A percentile compares a stretch with the other conserved stretches of the same genome.
Conservation (phyloP, 2,888 invertebrate species). For the Erpobdella octoculata region DNA sequence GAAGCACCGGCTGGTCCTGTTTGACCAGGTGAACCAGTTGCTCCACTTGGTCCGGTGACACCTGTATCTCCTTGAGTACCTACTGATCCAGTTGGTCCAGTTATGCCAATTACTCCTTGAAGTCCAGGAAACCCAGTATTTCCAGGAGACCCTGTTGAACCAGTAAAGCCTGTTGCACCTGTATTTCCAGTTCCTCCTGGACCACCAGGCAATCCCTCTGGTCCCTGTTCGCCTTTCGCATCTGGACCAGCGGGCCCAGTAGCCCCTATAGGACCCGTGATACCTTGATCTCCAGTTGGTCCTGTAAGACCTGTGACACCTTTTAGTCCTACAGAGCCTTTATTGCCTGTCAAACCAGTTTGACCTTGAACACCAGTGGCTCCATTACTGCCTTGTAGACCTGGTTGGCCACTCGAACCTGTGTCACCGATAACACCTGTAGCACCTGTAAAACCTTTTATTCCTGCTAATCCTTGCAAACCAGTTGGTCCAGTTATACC, state of each 20-base stretch:
- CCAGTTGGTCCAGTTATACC: constrained; percentile 18
- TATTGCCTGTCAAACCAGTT: no score
- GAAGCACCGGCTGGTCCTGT: constrained; percentile 14
- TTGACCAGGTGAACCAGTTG: constrained; percentile 6
- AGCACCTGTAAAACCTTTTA: background rate
- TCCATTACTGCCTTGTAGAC: background rate
- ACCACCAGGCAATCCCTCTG: constrained; percentile 3
- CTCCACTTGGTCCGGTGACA: constrained; percentile 8
- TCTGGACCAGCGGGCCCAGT: no score
- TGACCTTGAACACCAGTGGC: constrained; percentile 16
- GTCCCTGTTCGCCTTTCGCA: constrained; percentile 1
- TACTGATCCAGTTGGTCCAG: constrained; percentile 12
- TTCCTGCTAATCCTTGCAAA: constrained; percentile 8
- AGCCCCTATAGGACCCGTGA: no score
- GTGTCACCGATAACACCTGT: no score
- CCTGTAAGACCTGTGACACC: no score
- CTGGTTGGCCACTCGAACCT: constrained; percentile 9
- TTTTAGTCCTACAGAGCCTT: no score
- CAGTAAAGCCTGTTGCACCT: background rate
- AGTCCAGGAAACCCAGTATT: constrained; percentile 22
- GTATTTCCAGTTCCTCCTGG: constrained; percentile 14
- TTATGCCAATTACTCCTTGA: background rate
- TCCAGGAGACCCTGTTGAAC: background rate
- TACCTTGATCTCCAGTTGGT: no score
- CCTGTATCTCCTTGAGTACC: constrained; percentile 4